Evolutionary conservation across 2,888 invertebrate species (phyloP).

Genomic region (Rhagonycha lutea): DNA sequence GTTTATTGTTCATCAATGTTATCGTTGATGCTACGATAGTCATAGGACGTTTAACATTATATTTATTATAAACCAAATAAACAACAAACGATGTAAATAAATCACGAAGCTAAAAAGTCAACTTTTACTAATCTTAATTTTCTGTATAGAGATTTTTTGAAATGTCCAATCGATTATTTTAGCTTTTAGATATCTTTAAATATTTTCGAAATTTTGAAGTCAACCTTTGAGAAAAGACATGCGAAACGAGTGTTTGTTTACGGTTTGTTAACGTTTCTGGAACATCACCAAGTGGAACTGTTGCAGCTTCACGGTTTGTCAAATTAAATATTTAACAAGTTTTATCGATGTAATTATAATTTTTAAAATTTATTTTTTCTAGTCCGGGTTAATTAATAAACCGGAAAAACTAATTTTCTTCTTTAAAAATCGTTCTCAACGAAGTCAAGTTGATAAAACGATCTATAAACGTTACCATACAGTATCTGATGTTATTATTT

Average conservation of each 20-base stretch:
- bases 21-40: neutral
- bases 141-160: too few relatives aligned
- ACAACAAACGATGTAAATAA: neutral
- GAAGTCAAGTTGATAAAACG: neutral
- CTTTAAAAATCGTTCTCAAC: neutral
- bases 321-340: constrained; percentile 8
- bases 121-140: too few relatives aligned
- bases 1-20: neutral
- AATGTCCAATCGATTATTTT: neutral
- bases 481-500: too few relatives aligned
- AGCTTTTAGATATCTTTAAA: neutral
- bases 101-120: too few relatives aligned
- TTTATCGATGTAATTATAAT: constrained; percentile 10
- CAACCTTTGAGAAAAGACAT: neutral
- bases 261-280: constrained; percentile 19
- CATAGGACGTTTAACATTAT: neutral
- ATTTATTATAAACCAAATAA: neutral
- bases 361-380: neutral
- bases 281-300: constrained; percentile 13
- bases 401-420: too few relatives aligned
- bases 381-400: neutral
- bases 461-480: too few relatives aligned
- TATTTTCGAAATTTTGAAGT: neutral
- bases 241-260: neutral
- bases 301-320: constrained; percentile 13